Percentiles rank a stretch among this genome's conserved stretches.
Conservation (phyloP, 1,140 invertebrate genomes). For the Gonatopus flavifemur region DNA sequence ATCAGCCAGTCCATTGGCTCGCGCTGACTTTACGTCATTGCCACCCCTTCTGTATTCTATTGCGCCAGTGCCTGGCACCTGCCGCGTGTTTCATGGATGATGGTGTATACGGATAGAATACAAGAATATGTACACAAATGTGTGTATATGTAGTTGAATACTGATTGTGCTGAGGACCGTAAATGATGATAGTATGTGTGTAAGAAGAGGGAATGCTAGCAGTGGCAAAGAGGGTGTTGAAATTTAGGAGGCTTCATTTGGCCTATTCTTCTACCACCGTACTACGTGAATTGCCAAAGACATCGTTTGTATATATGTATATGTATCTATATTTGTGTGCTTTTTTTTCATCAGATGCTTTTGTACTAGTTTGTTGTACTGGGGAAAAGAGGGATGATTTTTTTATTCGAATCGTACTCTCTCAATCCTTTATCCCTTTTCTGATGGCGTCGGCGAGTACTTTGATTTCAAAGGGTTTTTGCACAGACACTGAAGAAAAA, state of each 20-base stretch:
- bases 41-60: slow-evolving; percentile 33
- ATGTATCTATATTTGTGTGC: slow-evolving; percentile 5
- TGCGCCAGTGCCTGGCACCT: slow-evolving; percentile 25
- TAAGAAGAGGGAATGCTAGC: slow-evolving; percentile 1
- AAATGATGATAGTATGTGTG: too few species aligned
- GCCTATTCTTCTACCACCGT: slow-evolving; percentile 43
- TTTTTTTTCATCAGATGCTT: slow-evolving; percentile 1
- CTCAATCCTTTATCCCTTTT: background rate
- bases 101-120: too few species aligned
- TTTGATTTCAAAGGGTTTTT: too few species aligned
- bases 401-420: too few species aligned
- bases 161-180: too few species aligned
- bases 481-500: too few species aligned
- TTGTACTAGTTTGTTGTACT: background rate
- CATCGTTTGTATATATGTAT: slow-evolving; percentile 22
- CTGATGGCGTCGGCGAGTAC: background rate
- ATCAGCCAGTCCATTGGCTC: slow-evolving; percentile 52
- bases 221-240: slow-evolving; percentile 42
- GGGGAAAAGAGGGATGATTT: background rate
- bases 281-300: slow-evolving; percentile 17
- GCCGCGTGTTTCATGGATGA: slow-evolving; percentile 34
- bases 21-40: slow-evolving; percentile 49
- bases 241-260: slow-evolving; percentile 56
- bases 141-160: too few species aligned
- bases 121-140: background rate